Evolutionary conservation across 2,797 vertebrate species (phyloP), one percentile per base, ranked within the genome.

Genomic region (Hydrocynus forskahlii): DNA sequence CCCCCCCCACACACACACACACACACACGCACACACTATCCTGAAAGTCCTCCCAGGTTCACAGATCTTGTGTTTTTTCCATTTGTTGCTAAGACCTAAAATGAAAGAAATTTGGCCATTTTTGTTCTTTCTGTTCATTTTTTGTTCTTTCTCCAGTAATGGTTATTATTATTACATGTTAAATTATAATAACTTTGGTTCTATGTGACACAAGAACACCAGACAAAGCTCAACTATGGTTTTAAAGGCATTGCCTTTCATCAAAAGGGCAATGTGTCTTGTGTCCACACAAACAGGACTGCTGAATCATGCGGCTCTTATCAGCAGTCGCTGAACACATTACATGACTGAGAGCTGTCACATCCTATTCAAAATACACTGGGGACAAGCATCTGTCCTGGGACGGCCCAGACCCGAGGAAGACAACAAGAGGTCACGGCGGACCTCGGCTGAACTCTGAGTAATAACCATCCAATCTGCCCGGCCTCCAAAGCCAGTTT

Each of bases 281-380:
- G 17, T 43, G 63, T 4, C 35, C 35, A 38, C 17, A 25, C 35
- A 62, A 17, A 0, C 38, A 35, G 38, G 43, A 54, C 54, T 60
- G 66, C 55, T 50, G 54, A 25, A n/a, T 1, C 4, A 54, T 67
- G 62, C 23, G 13, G 54, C 8, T 8, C 63, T 78, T 21, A 40
- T 72, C 35, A 63, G 4, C 21, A 64, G 78, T 70, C 60, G 52
- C 55, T 17, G 67, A 60, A 25, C 52, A 29, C 69, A 76, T 54
- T 5, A 62, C n/a, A 57, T 21, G 69, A 79, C 66, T 67, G 43
- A 79, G 69, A 73, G 29, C 72, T 75, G 54, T 75, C 71, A 69
- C 29, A 17, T 55, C 9, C 48, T 13, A 35, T 64, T 64, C n/a
- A n/a, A 38, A 8, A 19, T 66, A 38, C 63, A 40, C 35, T 40